Evolutionary conservation across 1,140 invertebrate genomes (phyloP).

Genomic region (Papilio helenus): DNA sequence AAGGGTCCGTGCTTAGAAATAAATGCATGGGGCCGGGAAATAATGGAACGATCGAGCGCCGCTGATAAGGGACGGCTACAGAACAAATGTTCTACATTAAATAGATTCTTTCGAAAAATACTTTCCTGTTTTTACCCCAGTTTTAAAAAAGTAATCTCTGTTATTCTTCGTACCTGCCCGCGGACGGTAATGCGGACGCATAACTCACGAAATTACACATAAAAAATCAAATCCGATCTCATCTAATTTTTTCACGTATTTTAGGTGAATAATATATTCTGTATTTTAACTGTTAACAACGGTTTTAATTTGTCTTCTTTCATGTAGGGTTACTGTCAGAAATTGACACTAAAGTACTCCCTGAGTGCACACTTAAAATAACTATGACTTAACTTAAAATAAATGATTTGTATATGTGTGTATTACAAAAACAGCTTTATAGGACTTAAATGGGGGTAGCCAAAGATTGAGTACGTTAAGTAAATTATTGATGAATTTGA

Average conservation of each 20-base stretch:
- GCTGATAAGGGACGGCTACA: conserved; percentile 1
- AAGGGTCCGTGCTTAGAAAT: conserved; percentile 28
- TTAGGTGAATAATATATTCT: too few relatives aligned
- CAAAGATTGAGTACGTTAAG: too few relatives aligned
- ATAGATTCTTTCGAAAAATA: conserved; percentile 12
- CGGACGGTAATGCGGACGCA: too few relatives aligned
- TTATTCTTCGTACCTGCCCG: neutral
- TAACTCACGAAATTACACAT: neutral
- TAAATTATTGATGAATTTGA: too few relatives aligned
- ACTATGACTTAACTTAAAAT: too few relatives aligned
- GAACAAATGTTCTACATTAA: conserved; percentile 28
- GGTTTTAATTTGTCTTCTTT: neutral
- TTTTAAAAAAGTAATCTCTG: neutral
- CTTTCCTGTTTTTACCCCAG: neutral
- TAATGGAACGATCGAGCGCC: conserved; percentile 23
- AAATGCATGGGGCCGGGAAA: conserved; percentile 21
- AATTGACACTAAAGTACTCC: too few relatives aligned
- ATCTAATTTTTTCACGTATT: neutral
- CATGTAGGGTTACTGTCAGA: too few relatives aligned
- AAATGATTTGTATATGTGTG: too few relatives aligned
- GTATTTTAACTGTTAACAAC: neutral
- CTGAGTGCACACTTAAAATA: too few relatives aligned
- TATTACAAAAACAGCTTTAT: too few relatives aligned
- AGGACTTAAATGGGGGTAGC: too few relatives aligned
- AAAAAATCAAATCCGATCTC: neutral